Percentiles rank a stretch among this genome's conserved stretches.
Evolutionary conservation across 2,888 invertebrate species (phyloP).

Genomic region (Metopia argyrocephala): DNA sequence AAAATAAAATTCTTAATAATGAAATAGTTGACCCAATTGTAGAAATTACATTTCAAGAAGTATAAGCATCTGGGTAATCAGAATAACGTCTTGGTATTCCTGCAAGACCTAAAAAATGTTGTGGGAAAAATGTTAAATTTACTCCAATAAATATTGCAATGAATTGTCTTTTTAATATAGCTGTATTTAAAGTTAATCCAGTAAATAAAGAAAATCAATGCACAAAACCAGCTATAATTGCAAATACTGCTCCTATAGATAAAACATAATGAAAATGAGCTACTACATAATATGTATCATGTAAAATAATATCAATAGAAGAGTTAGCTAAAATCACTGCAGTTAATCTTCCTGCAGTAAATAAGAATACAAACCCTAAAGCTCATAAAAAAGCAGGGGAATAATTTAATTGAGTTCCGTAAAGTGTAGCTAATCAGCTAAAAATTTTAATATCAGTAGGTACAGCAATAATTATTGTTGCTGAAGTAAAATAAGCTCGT

Average conservation of each 20-base stretch:
- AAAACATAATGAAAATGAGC: slow-evolving; percentile 92
- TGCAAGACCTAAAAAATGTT: no score
- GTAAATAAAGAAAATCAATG: slow-evolving; percentile 86
- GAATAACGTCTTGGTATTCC: slow-evolving; percentile 88
- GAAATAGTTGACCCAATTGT: no score
- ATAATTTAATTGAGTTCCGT: slow-evolving; percentile 82
- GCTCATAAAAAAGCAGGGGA: slow-evolving; percentile 83
- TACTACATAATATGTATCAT: slow-evolving; percentile 90
- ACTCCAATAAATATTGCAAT: no score
- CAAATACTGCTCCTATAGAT: no score
- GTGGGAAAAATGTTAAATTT: no score
- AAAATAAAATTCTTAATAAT: no score
- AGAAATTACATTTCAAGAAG: no score
- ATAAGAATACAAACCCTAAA: slow-evolving; percentile 88
- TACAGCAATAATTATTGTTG: no score
- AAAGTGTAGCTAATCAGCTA: slow-evolving; percentile 86
- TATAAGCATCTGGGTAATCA: slow-evolving; percentile 84
- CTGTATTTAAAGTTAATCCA: no score
- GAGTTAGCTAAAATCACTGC: slow-evolving; percentile 84
- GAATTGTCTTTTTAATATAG: no score
- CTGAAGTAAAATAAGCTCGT: slow-evolving; percentile 90
- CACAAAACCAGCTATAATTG: slow-evolving; percentile 86
- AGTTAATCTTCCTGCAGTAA: slow-evolving; percentile 87
- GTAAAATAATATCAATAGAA: no score
- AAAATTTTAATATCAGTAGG: slow-evolving; percentile 92